Evolutionary conservation across 2,797 vertebrate species (phyloP).

Genomic region (Lerista edwardsae): DNA sequence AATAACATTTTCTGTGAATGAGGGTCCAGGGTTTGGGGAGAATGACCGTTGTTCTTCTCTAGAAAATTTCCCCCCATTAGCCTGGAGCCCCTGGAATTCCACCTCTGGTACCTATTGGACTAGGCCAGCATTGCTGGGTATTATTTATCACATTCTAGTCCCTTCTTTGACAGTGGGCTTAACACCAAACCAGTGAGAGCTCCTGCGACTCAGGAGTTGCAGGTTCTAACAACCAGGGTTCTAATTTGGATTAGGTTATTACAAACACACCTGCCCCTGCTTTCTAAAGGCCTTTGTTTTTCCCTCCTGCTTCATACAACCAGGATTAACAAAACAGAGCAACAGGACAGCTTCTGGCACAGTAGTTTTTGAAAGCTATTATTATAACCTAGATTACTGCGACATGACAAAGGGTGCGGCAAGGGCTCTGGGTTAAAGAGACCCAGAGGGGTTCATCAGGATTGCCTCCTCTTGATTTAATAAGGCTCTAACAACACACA

Average conservation of each 20-base stretch:
- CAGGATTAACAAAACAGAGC: not conserved
- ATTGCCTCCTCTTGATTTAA: not conserved
- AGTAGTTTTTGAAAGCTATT: not conserved
- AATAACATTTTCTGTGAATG: not conserved
- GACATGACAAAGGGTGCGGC: not conserved
- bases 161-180: not conserved
- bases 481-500: not conserved
- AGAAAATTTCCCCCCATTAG: not conserved
- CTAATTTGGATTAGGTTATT: not conserved
- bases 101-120: too few relatives aligned
- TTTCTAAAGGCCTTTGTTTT: not conserved
- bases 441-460: not conserved
- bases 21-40: too few relatives aligned
- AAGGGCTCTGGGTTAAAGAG: not conserved
- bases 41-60: too few relatives aligned
- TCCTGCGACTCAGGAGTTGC: not conserved
- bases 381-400: not conserved
- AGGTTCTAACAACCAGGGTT: not conserved
- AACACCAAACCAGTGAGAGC: not conserved
- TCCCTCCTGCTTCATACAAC: not conserved
- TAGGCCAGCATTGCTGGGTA: not conserved
- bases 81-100: not conserved
- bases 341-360: not conserved
- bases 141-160: too few relatives aligned
- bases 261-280: not conserved